Base-by-base conservation (phyloP, 2,113 vertebrate genomes). In the Trichechus manatus region DNA sequence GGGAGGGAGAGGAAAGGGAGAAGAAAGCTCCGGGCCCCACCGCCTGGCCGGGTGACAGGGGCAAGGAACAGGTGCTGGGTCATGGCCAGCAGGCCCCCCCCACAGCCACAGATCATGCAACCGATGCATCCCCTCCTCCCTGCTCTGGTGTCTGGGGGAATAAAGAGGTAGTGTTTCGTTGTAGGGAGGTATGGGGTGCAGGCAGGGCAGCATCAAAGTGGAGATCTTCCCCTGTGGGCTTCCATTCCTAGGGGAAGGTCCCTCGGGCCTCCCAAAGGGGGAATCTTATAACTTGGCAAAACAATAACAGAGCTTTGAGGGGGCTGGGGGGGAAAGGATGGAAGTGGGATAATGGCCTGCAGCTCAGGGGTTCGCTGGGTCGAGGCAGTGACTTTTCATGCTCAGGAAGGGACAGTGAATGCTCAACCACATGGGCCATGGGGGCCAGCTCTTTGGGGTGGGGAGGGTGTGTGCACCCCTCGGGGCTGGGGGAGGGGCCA, bases 1-100 rank as follows among this genome's bases (percentile, higher is more conserved):
- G 93, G 97, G 96, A 92, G 89, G 72, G 15, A 56, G 82, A 61
- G 93, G 53, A 70, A 53, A 78, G 91, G 94, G 91, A 96, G 53
- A 11, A 33, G 78, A 90, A 56, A 91, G 75, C 39, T 33, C 64
- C 13, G 14, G 63, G 25, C 63, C 31, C 15, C 9, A 20, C 64
- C 64, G 9, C 11, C 64, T 64, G 31, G n/a, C 14, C 14, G 63
- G 63, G 27, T 64, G 63, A 64, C 63, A 0, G 50, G 39, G 23
- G 72, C 5, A 4, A 5, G 39, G 75, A 66, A 0, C 4, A 17
- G 63, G 42, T 56, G 20, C 36, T 39, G 88, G 68, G 9, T 0
- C 7, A 44, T 0, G 20, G 66, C 87, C 85, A 56, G 87, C 29
- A 13, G 78, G 39, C 53, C 22, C 22, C 33, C 19, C n/a, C n/a